These are phyloP conservation scores for Cinara cedri DNA, from an alignment of 2,888 invertebrate species.

Conservation along the genomic window DNA sequence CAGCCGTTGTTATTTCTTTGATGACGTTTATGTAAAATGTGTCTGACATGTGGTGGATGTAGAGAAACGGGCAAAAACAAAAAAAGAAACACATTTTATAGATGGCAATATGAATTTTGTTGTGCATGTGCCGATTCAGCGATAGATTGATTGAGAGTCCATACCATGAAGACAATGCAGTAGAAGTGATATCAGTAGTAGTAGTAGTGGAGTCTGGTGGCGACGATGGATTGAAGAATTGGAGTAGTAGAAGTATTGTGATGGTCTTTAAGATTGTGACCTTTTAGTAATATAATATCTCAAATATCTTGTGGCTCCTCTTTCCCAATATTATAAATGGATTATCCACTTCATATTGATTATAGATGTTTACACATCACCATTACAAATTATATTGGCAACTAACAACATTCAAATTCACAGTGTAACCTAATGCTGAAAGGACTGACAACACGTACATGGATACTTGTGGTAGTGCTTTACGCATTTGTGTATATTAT, in stretches of 20 bases:
- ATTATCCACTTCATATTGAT: slow-evolving; percentile 24
- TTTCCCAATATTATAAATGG: slow-evolving; percentile 8
- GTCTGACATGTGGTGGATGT: slow-evolving; percentile 49
- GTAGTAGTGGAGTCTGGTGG: not conserved
- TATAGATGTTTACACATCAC: slow-evolving; percentile 16
- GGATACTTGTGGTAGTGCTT: slow-evolving; percentile 54
- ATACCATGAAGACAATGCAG: slow-evolving; percentile 54
- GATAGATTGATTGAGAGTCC: slow-evolving; percentile 56
- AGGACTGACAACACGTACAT: slow-evolving; percentile 55
- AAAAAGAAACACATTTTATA: slow-evolving; percentile 56
- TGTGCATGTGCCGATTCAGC: slow-evolving; percentile 56
- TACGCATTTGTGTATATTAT: slow-evolving; percentile 54
- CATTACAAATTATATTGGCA: slow-evolving; percentile 10
- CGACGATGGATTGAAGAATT: too few species aligned
- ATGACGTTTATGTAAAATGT: slow-evolving; percentile 36
- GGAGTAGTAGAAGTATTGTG: slow-evolving; percentile 18
- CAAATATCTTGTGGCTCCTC: slow-evolving; percentile 42
- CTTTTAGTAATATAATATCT: slow-evolving; percentile 40
- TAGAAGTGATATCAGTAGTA: slow-evolving; percentile 21
- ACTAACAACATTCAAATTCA: slow-evolving; percentile 25
- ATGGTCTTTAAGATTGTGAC: slow-evolving; percentile 36
- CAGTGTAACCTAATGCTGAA: slow-evolving; percentile 49
- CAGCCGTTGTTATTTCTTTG: slow-evolving; percentile 50
- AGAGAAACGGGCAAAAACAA: slow-evolving; percentile 56
- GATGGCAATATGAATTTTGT: slow-evolving; percentile 56